These are phyloP conservation scores for Lethenteron camtschaticum DNA, from an alignment of 2,113 vertebrate species.

Conservation along the genomic window DNA sequence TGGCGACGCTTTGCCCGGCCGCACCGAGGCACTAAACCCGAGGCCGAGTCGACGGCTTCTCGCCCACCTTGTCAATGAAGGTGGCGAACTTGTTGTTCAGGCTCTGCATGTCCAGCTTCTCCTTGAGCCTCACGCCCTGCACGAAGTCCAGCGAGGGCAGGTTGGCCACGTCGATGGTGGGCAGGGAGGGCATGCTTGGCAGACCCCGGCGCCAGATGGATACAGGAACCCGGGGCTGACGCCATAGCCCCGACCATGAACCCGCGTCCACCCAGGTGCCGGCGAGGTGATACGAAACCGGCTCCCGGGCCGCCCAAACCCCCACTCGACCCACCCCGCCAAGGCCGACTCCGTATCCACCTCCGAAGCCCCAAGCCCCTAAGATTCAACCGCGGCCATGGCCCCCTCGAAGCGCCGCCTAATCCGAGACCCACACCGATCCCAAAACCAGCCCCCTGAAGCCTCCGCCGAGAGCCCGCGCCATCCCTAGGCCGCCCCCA, in stretches of 20 bases:
- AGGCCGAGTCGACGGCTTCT: neutral
- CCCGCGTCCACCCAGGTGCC: constrained; percentile 15
- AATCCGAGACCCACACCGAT: constrained; percentile 8
- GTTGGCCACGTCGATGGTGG: constrained; percentile 15
- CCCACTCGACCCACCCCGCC: constrained; percentile 8
- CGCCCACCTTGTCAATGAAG: constrained; percentile 18
- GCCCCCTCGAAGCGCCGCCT: no score
- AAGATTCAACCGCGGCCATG: no score
- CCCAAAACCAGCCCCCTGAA: constrained; percentile 6
- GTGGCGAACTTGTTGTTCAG: constrained; percentile 19
- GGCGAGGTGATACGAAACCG: constrained; percentile 15
- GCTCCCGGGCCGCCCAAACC: constrained; percentile 11
- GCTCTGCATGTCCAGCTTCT: constrained; percentile 18
- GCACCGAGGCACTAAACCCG: no score
- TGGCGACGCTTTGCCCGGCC: no score
- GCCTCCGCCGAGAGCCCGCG: constrained; percentile 7
- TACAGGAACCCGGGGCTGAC: constrained; percentile 17
- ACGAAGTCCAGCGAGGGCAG: constrained; percentile 18
- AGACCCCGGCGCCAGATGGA: constrained; percentile 9
- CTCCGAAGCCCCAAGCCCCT: constrained; percentile 9
- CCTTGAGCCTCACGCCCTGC: constrained; percentile 16
- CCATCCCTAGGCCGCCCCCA: constrained; percentile 2
- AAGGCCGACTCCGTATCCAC: neutral
- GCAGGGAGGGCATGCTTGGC: constrained; percentile 12
- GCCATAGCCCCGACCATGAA: constrained; percentile 22